These are phyloP conservation scores for Chaenogobius annularis DNA, from an alignment of 2,113 vertebrate species.

Conservation along the genomic window DNA sequence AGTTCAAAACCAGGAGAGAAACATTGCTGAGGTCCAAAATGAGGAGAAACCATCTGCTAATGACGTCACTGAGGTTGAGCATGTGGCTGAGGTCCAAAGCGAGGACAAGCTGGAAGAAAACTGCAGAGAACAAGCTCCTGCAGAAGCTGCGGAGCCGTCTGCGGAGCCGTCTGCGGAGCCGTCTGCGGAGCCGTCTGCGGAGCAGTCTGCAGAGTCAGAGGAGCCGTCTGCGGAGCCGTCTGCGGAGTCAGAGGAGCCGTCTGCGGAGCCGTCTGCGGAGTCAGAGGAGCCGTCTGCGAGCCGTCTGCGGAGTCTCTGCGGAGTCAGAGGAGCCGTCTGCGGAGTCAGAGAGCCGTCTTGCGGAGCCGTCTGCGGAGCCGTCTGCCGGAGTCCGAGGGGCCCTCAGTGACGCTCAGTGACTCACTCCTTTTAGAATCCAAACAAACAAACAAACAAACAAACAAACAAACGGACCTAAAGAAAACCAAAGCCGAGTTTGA, in stretches of 20 bases:
- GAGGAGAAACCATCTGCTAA: not conserved
- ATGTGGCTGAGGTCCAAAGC: conserved; percentile 33
- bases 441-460: too few relatives aligned
- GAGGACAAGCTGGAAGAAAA: conserved; percentile 1
- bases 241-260: conserved; percentile 54
- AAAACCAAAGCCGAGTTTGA: not conserved
- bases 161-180: too few relatives aligned
- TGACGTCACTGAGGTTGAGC: too few relatives aligned
- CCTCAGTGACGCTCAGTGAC: conserved; percentile 54
- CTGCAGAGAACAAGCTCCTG: conserved; percentile 17
- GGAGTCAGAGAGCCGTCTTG: too few relatives aligned
- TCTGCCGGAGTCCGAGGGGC: conserved; percentile 75
- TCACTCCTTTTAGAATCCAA: conserved; percentile 7
- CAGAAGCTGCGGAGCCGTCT: conserved; percentile 25
- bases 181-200: too few relatives aligned
- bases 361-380: too few relatives aligned
- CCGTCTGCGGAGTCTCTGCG: too few relatives aligned
- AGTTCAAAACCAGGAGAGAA: too few relatives aligned
- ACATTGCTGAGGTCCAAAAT: conserved; percentile 34
- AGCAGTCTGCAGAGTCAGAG: not conserved
- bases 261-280: conserved; percentile 83
- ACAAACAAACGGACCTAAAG: not conserved
- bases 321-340: too few relatives aligned
- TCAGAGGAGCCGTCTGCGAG: conserved; percentile 71
- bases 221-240: not conserved